phyloP scores from a whole-genome alignment of 1,140 invertebrate genomes.

The Panagrolaimus sp. region DNA sequence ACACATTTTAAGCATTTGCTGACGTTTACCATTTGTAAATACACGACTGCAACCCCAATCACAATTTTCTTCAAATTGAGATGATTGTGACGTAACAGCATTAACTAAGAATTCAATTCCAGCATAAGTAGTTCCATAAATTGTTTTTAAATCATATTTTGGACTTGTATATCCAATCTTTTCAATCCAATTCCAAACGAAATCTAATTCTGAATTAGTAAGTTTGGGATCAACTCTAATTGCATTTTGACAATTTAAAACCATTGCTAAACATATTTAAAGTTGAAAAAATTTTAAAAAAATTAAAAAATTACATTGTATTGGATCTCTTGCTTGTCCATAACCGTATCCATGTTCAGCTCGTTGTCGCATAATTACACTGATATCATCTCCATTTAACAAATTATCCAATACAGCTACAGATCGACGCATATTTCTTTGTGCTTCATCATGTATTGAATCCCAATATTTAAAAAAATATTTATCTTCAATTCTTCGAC shows the following conservation, averaged over 20 bases:
- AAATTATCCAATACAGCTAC: background rate
- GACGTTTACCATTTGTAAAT: conserved; percentile 1
- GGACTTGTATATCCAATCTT: background rate
- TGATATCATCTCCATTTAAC: conserved; percentile 3
- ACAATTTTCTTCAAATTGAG: conserved; percentile 5
- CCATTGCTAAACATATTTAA: background rate
- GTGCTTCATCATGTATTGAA: background rate
- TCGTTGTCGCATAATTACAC: background rate
- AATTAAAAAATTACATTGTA: background rate
- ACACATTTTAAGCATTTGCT: conserved; percentile 4
- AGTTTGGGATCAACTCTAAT: background rate
- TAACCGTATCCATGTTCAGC: background rate
- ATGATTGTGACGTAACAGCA: background rate
- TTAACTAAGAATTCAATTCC: background rate
- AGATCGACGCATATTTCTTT: background rate
- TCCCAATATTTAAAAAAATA: background rate
- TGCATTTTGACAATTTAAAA: background rate
- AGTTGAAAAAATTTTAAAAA: background rate
- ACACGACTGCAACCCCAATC: conserved; percentile 13
- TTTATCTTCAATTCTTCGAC: background rate
- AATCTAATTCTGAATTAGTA: background rate
- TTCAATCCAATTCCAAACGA: conserved; percentile 13
- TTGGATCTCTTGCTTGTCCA: background rate
- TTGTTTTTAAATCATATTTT: background rate
- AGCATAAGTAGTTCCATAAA: background rate